Conservation (phyloP, 1,140 invertebrate genomes). For the Papilio xuthus region DNA sequence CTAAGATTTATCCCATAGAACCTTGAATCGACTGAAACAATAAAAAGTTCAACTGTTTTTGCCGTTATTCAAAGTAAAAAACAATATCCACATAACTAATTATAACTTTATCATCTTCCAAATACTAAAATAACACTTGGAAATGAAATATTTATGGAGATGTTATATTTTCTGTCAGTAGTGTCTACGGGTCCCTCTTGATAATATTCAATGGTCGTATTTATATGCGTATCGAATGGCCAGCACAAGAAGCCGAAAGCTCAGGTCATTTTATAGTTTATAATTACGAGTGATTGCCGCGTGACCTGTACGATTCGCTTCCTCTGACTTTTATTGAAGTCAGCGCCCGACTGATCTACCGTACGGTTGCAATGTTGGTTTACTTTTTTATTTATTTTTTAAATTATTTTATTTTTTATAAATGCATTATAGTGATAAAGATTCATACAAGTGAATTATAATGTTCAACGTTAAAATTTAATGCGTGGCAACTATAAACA, state of each 20-base stretch:
- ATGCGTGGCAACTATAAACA: too few relatives aligned
- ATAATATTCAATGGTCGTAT: constrained; percentile 16
- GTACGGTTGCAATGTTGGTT: constrained; percentile 58
- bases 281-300: constrained; percentile 73
- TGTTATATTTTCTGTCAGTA: constrained; percentile 21
- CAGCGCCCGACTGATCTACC: constrained; percentile 22
- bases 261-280: constrained; percentile 74
- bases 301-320: constrained; percentile 58
- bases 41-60: too few relatives aligned
- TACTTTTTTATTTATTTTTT: constrained; percentile 53
- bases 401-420: constrained; percentile 32
- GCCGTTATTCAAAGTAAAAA: too few relatives aligned
- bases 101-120: too few relatives aligned
- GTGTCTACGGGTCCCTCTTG: constrained; percentile 55
- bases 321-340: constrained; percentile 45
- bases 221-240: constrained; percentile 65
- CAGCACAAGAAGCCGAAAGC: constrained; percentile 73
- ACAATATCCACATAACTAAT: too few relatives aligned
- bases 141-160: neutral
- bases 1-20: too few relatives aligned
- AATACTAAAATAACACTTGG: too few relatives aligned
- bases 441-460: too few relatives aligned
- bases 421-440: neutral
- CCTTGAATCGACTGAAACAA: too few relatives aligned
- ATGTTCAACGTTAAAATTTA: too few relatives aligned